Base-by-base conservation (phyloP, 2,888 invertebrate species). In the Apodemia zela region DNA sequence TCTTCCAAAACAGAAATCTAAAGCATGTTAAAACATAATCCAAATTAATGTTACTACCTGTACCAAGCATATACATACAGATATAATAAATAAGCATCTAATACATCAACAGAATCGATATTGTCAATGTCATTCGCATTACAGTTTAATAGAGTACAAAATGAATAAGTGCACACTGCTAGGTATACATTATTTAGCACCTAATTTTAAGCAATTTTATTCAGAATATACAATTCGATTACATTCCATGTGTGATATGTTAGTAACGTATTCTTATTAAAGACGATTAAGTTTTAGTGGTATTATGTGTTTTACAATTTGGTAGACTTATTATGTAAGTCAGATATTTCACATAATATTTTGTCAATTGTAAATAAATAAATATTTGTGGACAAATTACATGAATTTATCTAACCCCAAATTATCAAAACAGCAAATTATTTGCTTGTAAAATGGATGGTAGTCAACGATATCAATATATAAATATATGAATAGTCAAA, bases 41-140 rank as follows among this genome's bases (percentile, higher is more conserved):
- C 49, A 51, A 54, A 25, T 54, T 25, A 25, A 54, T 54, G 5
- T 54, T 54, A 54, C 54, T 11, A 21, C 25, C 18, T 25, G 54
- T 13, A 21, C 13, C 13, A 67, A 65, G 61, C 60, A 29, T 61
- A 60, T 35, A 13, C 13, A 47, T 17, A 51, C 18, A 45, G 29
- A 62, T 59, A 61, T 62, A 42, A 66, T 51, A 59, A 13, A 54
- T 11, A 61, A 64, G 60, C 62, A 33, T 49, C 54, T 67, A 64
- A 60, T 65, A 45, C 74, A 76, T 73, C 75, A 79, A 78, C 75
- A 75, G 79, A 83, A 81, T 78, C 81, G 75, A 87, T 88, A 89
- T 89, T 88, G 88, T 89, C 89, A 80, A 87, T 76, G 88, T 89
- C 88, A 87, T 81, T 77, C 81, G 86, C 86, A 87, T 83, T 81